phyloP scores from a whole-genome alignment of 2,888 invertebrate species.

The Caenorhabditis sp. region DNA sequence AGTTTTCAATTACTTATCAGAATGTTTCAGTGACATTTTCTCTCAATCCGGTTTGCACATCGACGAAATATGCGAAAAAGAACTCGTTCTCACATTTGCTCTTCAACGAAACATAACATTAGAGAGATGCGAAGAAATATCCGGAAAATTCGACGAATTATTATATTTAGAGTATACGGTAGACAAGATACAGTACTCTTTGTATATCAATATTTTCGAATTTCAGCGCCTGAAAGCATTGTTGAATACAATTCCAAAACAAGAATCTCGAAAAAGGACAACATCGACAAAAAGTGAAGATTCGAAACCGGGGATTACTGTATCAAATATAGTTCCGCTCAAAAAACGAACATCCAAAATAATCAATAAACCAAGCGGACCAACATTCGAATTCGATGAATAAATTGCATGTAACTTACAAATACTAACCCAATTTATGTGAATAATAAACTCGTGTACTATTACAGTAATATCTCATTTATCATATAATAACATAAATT shows the following conservation, averaged over 20 bases:
- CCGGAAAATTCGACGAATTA: conserved; percentile 32
- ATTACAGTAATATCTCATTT: not conserved
- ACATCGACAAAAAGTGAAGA: conserved; percentile 19
- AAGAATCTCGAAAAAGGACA: conserved; percentile 27
- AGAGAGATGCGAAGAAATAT: conserved; percentile 20
- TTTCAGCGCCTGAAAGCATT: conserved; percentile 35
- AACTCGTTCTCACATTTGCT: conserved; percentile 35
- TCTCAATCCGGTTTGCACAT: conserved; percentile 39
- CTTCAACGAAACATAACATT: conserved; percentile 33
- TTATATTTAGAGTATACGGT: conserved; percentile 36
- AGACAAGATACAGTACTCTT: not conserved
- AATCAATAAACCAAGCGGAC: conserved; percentile 23
- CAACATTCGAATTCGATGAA: conserved; percentile 22
- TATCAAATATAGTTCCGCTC: conserved; percentile 17
- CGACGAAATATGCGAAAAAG: conserved; percentile 38
- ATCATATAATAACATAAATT: not conserved
- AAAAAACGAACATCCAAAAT: conserved; percentile 23
- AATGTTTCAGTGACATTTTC: conserved; percentile 41
- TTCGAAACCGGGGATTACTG: conserved; percentile 11
- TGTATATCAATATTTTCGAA: not conserved
- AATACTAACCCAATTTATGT: not conserved
- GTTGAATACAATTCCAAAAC: conserved; percentile 16
- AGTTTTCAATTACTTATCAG: too few species aligned
- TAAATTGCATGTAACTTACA: not conserved
- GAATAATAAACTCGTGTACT: not conserved